phyloP scores from a whole-genome alignment of 2,113 vertebrate genomes.

The Vulpes lagopus region DNA sequence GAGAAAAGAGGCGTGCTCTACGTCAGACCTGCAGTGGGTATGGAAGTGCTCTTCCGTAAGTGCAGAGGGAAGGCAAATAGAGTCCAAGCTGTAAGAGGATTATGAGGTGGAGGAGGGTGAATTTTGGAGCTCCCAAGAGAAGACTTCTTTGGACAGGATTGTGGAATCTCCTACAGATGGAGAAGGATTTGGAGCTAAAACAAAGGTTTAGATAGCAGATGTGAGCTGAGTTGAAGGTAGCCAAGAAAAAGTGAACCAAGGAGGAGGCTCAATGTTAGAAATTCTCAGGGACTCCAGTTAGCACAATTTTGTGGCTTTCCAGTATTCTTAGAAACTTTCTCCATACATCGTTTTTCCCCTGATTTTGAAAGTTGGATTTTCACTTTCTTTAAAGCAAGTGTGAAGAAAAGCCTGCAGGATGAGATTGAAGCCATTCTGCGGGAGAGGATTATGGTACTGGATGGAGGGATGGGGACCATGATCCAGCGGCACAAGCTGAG shows the following conservation, averaged over 20 bases:
- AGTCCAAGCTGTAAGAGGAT: background rate
- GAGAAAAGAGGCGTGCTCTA: background rate
- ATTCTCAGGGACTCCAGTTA: background rate
- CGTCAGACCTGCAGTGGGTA: background rate
- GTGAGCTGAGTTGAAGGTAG: background rate
- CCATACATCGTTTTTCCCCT: background rate
- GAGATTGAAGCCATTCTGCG: conserved; percentile 91
- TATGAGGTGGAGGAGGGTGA: background rate
- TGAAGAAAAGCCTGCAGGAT: conserved; percentile 79
- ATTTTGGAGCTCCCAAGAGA: background rate
- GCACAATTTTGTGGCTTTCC: background rate
- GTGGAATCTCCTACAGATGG: background rate
- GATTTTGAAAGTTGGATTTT: conserved; percentile 2
- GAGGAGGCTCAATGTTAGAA: background rate
- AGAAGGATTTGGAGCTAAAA: background rate
- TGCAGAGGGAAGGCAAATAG: background rate
- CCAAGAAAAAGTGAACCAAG: background rate
- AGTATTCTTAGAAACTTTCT: background rate
- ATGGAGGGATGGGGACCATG: conserved; percentile 99
- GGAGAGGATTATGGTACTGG: conserved; percentile 95
- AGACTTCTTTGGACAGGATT: background rate
- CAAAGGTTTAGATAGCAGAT: background rate
- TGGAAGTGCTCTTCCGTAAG: background rate
- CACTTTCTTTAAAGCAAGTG: conserved; percentile 64
- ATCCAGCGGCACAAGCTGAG: conserved; percentile 91